Conservation (phyloP, 2,113 vertebrate species). For the Apodemus speciosus region DNA sequence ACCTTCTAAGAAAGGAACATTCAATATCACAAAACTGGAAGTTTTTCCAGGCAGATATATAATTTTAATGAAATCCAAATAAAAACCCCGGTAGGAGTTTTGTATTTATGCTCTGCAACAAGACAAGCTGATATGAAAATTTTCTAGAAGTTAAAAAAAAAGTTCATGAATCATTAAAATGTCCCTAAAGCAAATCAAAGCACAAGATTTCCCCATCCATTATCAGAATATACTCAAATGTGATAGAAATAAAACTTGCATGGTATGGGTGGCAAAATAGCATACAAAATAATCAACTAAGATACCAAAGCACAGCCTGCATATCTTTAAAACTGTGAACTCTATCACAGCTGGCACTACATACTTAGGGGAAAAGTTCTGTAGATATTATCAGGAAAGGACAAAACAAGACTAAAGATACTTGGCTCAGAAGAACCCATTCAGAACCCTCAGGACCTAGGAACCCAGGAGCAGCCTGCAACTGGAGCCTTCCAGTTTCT, state of each 20-base stretch:
- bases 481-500: too few relatives aligned
- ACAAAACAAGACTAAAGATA: background rate
- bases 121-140: background rate
- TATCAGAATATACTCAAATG: background rate
- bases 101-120: conserved; percentile 38
- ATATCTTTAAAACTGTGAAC: background rate
- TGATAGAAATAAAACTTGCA: background rate
- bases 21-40: background rate
- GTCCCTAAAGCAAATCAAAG: background rate
- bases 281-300: background rate
- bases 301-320: background rate
- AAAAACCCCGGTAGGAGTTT: background rate
- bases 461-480: too few relatives aligned
- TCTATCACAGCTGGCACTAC: background rate
- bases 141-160: background rate
- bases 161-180: background rate
- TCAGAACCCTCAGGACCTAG: too few relatives aligned
- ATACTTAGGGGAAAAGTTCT: background rate
- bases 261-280: background rate
- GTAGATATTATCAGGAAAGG: background rate
- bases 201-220: background rate
- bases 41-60: background rate
- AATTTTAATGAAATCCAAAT: conserved; percentile 33
- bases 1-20: background rate
- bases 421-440: background rate